Base-by-base conservation (phyloP, 2,888 invertebrate species). In the Sphaerophoria taeniata region DNA sequence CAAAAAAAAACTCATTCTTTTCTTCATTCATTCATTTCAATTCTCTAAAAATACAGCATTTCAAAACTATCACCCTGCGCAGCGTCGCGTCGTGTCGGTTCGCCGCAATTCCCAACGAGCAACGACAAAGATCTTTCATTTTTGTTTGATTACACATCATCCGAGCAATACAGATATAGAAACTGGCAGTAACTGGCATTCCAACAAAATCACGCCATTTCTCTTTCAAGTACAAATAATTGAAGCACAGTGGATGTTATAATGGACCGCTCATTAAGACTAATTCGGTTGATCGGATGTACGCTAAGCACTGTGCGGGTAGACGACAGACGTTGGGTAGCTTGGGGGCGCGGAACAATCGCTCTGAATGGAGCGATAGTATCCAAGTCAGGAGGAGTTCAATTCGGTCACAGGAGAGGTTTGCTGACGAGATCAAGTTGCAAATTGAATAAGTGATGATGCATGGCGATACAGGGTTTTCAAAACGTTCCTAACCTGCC, bases 391-490 rank as follows among this genome's bases (percentile, higher is more conserved):
- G 24, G 12, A 12, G n/a, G n/a, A 58, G 24, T 71, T 81, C 16
- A 56, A 61, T 78, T 78, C 55, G 61, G 67, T 45, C 11, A 31
- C 7, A 4, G 47, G 45, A 14, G 33, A 79, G 78, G 73, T 73
- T 70, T 63, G 70, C 56, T 34, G 69, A 11, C 55, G 55, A 77
- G 55, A 77, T 71, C 72, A 39, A 65, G 45, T 81, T 76, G 71
- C 78, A 79, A 79, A 79, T 84, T 83, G 73, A 79, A 83, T 79
- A 83, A 83, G 70, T 71, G 51, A 51, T 47, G 70, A 58, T 77
- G 73, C 36, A 67, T 11, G 34, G 9, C 11, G 36, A n/a, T 34
- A 16, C 3, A 16, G 16, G 36, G 34, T 39, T 39, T 36, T 16
- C 39, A 16, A 34, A 9, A 9, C 7, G n/a, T 56, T 16, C 14